These are phyloP conservation scores for Catharus ustulatus DNA, from an alignment of 2,797 vertebrate genomes.

Conservation along the genomic window DNA sequence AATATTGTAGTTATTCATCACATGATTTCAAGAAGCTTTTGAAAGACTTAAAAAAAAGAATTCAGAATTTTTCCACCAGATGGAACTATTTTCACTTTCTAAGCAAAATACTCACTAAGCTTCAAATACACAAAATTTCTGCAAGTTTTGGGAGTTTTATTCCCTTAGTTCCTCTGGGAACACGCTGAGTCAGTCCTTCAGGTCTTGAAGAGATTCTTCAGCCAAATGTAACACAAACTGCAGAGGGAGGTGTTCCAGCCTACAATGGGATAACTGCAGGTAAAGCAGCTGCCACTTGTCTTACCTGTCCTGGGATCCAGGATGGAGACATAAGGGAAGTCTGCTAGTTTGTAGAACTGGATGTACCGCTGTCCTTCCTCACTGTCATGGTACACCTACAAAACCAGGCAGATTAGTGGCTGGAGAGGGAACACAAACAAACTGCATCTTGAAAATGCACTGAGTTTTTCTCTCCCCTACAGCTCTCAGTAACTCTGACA, in stretches of 20 bases:
- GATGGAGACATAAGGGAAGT: conserved; percentile 98
- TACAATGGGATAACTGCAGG: neutral
- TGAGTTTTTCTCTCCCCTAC: neutral
- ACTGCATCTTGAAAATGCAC: neutral
- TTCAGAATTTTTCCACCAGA: neutral
- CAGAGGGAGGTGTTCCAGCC: neutral
- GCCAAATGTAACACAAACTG: neutral
- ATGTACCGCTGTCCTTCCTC: conserved; percentile 99
- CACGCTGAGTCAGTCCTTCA: neutral
- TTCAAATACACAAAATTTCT: neutral
- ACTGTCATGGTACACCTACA: conserved; percentile 97
- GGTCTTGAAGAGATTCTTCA: neutral
- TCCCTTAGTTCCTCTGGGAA: neutral
- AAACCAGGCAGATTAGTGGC: conserved; percentile 14
- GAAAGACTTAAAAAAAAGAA: neutral
- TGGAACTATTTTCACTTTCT: neutral
- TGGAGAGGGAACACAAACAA: neutral
- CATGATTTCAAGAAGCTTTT: neutral
- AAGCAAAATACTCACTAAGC: neutral
- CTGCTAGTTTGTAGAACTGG: conserved; percentile 98
- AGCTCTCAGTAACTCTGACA: neutral
- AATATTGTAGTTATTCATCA: neutral
- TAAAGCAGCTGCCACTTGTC: neutral
- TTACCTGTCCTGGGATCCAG: conserved; percentile 97
- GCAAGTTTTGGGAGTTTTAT: neutral